phyloP scores from a whole-genome alignment of 2,888 invertebrate genomes.

The Tetheella fluctuosa region DNA sequence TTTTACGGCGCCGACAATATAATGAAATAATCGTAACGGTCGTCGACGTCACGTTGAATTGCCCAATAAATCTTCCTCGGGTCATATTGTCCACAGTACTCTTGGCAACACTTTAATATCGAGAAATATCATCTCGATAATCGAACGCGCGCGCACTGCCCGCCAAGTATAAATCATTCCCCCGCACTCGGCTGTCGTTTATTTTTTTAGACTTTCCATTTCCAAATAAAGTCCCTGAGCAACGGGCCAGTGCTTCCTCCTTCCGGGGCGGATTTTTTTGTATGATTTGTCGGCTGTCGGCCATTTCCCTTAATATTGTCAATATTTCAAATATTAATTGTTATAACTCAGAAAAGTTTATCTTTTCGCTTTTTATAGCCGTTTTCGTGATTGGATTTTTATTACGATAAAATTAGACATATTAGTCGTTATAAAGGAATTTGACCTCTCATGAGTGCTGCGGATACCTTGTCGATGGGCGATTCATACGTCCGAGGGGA shows the following conservation, averaged over 20 bases:
- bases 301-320: slow-evolving; percentile 83
- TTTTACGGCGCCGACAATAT: slow-evolving; percentile 83
- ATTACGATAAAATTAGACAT: slow-evolving; percentile 66
- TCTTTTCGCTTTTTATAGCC: slow-evolving; percentile 64
- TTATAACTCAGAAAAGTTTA: slow-evolving; percentile 81
- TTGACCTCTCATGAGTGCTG: slow-evolving; percentile 39
- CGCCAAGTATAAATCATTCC: slow-evolving; percentile 77
- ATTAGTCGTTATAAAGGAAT: slow-evolving; percentile 42
- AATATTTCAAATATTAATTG: slow-evolving; percentile 84
- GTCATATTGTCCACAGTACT: slow-evolving; percentile 83
- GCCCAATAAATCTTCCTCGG: slow-evolving; percentile 82
- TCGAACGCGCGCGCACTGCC: slow-evolving; percentile 75
- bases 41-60: slow-evolving; percentile 79
- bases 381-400: slow-evolving; percentile 72
- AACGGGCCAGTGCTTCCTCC: slow-evolving; percentile 81
- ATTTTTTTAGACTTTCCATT: slow-evolving; percentile 84
- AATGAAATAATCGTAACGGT: slow-evolving; percentile 84
- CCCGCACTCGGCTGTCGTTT: slow-evolving; percentile 76
- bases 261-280: slow-evolving; percentile 78
- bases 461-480: slow-evolving; percentile 56
- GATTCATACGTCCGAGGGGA: slow-evolving; percentile 63
- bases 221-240: slow-evolving; percentile 83
- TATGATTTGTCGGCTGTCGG: slow-evolving; percentile 82
- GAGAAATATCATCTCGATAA: slow-evolving; percentile 83
- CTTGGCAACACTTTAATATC: slow-evolving; percentile 84